These are phyloP conservation scores for Euura lappo DNA, from an alignment of 1,140 invertebrate species.

Conservation along the genomic window DNA sequence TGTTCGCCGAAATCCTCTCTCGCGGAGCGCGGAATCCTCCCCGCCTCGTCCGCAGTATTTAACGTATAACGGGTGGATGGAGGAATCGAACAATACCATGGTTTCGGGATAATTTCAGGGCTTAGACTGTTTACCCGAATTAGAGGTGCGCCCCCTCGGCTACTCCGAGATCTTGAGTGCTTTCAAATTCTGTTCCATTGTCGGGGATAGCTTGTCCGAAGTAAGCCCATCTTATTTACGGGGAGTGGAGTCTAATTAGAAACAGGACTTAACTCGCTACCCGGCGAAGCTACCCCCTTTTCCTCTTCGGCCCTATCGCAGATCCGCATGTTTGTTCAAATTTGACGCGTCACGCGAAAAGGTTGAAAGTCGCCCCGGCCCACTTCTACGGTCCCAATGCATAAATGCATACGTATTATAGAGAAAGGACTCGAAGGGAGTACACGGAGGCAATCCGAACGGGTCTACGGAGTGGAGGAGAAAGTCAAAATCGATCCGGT, in stretches of 20 bases:
- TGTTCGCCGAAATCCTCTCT: no score
- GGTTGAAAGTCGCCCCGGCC: not conserved
- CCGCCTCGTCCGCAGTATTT: not conserved
- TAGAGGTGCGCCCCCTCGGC: not conserved
- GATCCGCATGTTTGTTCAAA: not conserved
- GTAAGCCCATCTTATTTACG: slow-evolving; percentile 7
- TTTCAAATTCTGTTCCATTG: slow-evolving; percentile 7
- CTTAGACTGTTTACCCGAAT: not conserved
- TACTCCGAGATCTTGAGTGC: not conserved
- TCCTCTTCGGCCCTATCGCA: not conserved
- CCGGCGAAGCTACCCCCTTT: not conserved
- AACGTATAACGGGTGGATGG: not conserved
- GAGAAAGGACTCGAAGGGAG: no score
- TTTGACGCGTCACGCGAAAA: not conserved
- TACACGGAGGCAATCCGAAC: no score
- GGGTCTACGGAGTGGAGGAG: not conserved
- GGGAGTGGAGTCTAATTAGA: not conserved
- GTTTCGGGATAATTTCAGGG: not conserved
- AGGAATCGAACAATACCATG: not conserved
- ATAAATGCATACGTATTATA: not conserved
- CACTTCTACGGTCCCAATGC: not conserved
- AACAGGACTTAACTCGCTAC: not conserved
- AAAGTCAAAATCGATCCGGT: not conserved
- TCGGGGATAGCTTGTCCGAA: not conserved
- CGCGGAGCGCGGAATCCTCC: not conserved